A percentile compares a stretch with the other conserved stretches of the same genome.
These are phyloP conservation scores for Drosophila algonquin DNA, from an alignment of 2,888 invertebrate species.

Conservation along the genomic window DNA sequence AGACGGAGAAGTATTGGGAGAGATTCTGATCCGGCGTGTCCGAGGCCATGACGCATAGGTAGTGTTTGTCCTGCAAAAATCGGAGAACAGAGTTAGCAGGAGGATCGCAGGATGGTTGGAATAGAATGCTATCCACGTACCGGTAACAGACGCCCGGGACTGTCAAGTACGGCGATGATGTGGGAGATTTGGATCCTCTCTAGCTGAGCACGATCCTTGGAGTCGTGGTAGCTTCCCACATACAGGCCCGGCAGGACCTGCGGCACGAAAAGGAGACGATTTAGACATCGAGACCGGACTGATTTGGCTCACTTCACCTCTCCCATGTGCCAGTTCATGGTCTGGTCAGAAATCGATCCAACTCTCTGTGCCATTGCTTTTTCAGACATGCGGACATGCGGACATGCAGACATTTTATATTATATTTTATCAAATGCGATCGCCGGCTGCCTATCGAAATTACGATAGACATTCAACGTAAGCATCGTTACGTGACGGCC, in stretches of 20 bases:
- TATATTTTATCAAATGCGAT: no score
- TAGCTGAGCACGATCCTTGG: slow-evolving; percentile 95
- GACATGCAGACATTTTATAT: no score
- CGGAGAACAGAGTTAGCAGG: background rate
- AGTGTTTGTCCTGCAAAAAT: slow-evolving; percentile 94
- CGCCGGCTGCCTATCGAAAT: no score
- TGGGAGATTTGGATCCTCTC: slow-evolving; percentile 96
- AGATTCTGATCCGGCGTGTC: slow-evolving; percentile 97
- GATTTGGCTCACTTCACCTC: slow-evolving; percentile 47
- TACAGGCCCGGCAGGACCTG: slow-evolving; percentile 97
- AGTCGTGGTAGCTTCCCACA: slow-evolving; percentile 97
- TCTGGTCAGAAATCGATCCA: background rate
- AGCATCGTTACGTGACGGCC: background rate
- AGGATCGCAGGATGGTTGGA: background rate
- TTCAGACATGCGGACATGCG: no score
- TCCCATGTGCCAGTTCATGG: slow-evolving; percentile 79
- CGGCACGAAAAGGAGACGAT: background rate
- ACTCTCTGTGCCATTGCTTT: background rate
- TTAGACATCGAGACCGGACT: background rate
- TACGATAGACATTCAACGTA: background rate
- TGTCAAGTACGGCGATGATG: slow-evolving; percentile 97
- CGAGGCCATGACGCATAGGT: slow-evolving; percentile 97
- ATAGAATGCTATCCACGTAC: slow-evolving; percentile 85
- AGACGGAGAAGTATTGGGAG: slow-evolving; percentile 95
- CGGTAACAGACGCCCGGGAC: slow-evolving; percentile 93